Base-by-base conservation (phyloP, 2,888 invertebrate species). In the Glyphotaelius pellucidus region DNA sequence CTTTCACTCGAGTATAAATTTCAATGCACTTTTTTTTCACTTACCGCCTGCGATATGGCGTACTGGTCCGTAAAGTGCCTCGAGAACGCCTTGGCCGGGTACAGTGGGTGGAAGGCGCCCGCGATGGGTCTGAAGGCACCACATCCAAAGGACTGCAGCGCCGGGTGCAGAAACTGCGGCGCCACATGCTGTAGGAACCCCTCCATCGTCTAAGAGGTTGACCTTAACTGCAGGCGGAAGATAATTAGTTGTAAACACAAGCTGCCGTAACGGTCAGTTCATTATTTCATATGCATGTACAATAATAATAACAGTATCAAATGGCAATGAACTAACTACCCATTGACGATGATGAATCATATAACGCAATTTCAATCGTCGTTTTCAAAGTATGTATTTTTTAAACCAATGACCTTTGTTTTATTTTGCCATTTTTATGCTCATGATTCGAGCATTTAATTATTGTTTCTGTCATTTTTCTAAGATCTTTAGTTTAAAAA, bases 151-250 rank as follows among this genome's bases (percentile, higher is more conserved):
- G 96, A 95, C 94, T 96, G 96, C 94, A 96, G 94, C 14, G 96
- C 96, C 19, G 96, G 96, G 93, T 96, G 96, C 94, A 96, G 94
- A 93, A 96, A 96, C 94, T 96, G 96, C 91, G 96, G 96, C 25
- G 96, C 96, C 95, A 96, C 96, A 94, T 96, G 96, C 94, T 96
- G 96, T 92, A 96, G 95, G 94, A 96, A 96, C 25, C 96, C 96
- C 94, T 96, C 96, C 96, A 96, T 96, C 91, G 93, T 92, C 67
- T 79, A 35, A 25, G 83, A 80, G 35, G 80, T 30, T 47, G 14
- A 15, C 19, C 89, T 80, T 67, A 80, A 38, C 80, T 88, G 88
- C 67, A 5, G 52, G 67, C 67, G 32, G 31, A 88, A 85, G 35
- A 85, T 38, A 80, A 80, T 80, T 80, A 80, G 30, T 38, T 85